Evolutionary conservation across 2,888 invertebrate genomes (phyloP).

Genomic region (Scrobipalpa atriplicella): DNA sequence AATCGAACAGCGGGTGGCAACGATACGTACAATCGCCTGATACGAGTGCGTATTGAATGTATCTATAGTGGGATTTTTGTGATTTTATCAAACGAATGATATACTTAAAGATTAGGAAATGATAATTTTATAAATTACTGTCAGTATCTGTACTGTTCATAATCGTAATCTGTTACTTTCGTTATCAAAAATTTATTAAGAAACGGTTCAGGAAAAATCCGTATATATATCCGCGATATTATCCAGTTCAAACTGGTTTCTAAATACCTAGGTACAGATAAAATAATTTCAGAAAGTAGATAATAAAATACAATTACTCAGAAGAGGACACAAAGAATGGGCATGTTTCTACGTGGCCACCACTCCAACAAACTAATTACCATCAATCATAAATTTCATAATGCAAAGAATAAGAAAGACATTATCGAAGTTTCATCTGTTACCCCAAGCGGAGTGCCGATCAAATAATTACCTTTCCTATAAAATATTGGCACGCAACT

Average conservation of each 20-base stretch:
- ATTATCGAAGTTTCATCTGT: constrained; percentile 59
- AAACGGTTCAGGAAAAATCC: neutral
- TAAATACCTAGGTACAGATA: neutral
- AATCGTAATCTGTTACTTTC: neutral
- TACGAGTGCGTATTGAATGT: neutral
- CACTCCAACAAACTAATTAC: constrained; percentile 30
- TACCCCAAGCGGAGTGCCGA: constrained; percentile 57
- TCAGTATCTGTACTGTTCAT: neutral
- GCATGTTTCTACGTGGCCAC: neutral
- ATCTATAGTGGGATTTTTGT: neutral
- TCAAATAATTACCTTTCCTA: constrained; percentile 78
- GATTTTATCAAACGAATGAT: neutral
- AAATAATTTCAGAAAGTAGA: too few species aligned
- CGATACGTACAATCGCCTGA: constrained; percentile 25
- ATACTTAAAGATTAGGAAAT: neutral
- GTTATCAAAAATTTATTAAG: neutral
- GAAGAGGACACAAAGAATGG: too few species aligned
- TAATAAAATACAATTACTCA: too few species aligned
- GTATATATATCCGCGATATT: too few species aligned
- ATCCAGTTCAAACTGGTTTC: neutral
- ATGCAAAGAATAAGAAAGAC: constrained; percentile 55
- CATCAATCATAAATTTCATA: constrained; percentile 60
- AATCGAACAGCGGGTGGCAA: constrained; percentile 75
- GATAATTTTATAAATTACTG: neutral
- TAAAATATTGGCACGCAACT: constrained; percentile 75